phyloP scores from a whole-genome alignment of 2,797 vertebrate genomes.

The Vireo griseus region DNA sequence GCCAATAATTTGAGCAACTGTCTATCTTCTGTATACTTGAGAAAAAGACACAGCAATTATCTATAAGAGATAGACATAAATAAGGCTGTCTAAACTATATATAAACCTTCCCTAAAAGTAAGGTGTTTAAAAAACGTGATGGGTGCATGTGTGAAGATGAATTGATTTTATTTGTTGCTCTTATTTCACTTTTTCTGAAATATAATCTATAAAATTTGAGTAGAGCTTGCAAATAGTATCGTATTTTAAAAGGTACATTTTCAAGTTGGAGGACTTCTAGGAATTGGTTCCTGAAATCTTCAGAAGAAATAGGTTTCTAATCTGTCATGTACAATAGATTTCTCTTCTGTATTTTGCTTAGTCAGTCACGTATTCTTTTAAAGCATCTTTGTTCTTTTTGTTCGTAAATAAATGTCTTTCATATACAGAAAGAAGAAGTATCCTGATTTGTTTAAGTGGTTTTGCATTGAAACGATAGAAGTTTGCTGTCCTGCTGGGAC shows the following conservation, averaged over 20 bases:
- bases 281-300: neutral
- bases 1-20: neutral
- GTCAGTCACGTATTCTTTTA: neutral
- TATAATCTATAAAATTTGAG: neutral
- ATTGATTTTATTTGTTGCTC: neutral
- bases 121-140: neutral
- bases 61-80: neutral
- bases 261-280: neutral
- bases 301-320: neutral
- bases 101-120: neutral
- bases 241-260: neutral
- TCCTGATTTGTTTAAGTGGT: conserved; percentile 92
- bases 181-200: neutral
- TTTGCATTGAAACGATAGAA: conserved; percentile 88
- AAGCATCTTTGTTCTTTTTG: neutral
- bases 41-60: neutral
- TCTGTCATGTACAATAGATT: neutral
- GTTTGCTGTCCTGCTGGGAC: conserved; percentile 90
- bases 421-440: conserved; percentile 85
- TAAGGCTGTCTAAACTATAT: neutral
- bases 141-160: neutral
- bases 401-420: neutral
- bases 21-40: neutral
- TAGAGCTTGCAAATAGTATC: neutral
- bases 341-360: neutral